phyloP scores from a whole-genome alignment of 1,140 invertebrate genomes.

The Rhyzopertha dominica region DNA sequence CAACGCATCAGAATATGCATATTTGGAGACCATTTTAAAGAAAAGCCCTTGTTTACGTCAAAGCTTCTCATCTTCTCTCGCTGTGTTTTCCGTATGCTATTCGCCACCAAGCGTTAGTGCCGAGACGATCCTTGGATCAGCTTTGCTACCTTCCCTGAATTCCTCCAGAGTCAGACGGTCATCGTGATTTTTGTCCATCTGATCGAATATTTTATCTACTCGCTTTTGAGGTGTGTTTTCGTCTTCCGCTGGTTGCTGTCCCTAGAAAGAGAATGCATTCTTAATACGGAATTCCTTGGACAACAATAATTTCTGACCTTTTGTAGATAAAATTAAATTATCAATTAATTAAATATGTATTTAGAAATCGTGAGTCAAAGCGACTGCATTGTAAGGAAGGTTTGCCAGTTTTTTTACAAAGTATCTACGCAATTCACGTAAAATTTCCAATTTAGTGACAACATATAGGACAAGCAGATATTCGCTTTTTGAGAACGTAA shows the following conservation, averaged over 20 bases:
- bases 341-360: too few species aligned
- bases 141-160: constrained; percentile 97
- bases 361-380: too few species aligned
- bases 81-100: constrained; percentile 48
- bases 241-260: constrained; percentile 85
- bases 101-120: constrained; percentile 77
- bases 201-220: constrained; percentile 96
- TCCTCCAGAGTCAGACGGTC: constrained; percentile 95
- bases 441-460: too few species aligned
- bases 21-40: constrained; percentile 6
- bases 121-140: constrained; percentile 96
- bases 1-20: too few species aligned
- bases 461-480: too few species aligned
- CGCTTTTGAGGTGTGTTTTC: constrained; percentile 94
- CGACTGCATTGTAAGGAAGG: too few species aligned
- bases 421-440: too few species aligned
- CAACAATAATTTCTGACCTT: too few species aligned
- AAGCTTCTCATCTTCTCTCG: constrained; percentile 33
- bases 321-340: too few species aligned
- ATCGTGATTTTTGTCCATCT: constrained; percentile 99
- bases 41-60: constrained; percentile 24
- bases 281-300: not conserved
- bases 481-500: too few species aligned
- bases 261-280: constrained; percentile 51
- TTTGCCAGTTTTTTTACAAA: too few species aligned